Evolutionary conservation across 2,888 invertebrate species (phyloP).

Genomic region (Cephonodes hylas): DNA sequence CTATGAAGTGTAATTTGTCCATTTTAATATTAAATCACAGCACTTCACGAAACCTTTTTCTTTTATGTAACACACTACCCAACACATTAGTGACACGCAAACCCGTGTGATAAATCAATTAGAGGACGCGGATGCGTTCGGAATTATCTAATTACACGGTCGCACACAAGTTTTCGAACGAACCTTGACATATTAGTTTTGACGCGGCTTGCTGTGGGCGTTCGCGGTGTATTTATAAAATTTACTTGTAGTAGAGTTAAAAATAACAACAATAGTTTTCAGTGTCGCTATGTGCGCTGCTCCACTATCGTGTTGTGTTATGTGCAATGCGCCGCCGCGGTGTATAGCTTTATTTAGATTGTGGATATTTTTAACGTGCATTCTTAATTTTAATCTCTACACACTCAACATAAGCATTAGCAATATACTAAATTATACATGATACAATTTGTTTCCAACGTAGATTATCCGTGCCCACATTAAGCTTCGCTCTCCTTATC

Average conservation of each 20-base stretch:
- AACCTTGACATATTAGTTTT: conserved; percentile 71
- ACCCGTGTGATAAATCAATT: conserved; percentile 31
- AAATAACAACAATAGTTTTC: conserved; percentile 21
- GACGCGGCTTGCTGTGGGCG: conserved; percentile 48
- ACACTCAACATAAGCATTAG: too few species aligned
- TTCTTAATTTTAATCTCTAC: not conserved
- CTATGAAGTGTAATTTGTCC: too few species aligned
- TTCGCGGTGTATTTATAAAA: conserved; percentile 50
- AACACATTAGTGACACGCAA: not conserved
- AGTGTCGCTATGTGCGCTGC: conserved; percentile 4
- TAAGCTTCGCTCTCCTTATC: too few species aligned
- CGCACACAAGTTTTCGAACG: conserved; percentile 50
- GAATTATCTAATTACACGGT: conserved; percentile 52
- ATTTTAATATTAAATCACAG: not conserved
- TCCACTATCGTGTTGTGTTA: not conserved
- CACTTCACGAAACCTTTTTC: not conserved
- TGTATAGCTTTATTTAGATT: not conserved
- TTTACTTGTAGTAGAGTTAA: conserved; percentile 23
- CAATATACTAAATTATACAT: not conserved
- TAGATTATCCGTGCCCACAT: too few species aligned
- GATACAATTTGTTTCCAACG: not conserved
- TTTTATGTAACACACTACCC: not conserved
- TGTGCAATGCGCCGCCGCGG: not conserved
- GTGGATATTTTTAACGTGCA: not conserved
- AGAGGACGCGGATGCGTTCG: conserved; percentile 39